These are phyloP conservation scores for Drosophila nebulosa DNA, from an alignment of 1,140 invertebrate species.

Conservation along the genomic window DNA sequence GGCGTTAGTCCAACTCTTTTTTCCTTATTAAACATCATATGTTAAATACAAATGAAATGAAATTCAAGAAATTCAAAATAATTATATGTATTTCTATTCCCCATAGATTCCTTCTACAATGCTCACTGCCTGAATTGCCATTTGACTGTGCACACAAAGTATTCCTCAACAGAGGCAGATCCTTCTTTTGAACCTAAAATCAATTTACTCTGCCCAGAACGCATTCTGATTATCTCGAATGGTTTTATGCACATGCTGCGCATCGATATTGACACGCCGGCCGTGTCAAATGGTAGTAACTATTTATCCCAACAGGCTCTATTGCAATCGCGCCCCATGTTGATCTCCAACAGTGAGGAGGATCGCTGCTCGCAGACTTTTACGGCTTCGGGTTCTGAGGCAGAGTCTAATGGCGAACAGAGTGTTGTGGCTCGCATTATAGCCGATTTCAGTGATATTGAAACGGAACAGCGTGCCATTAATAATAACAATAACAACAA, in stretches of 20 bases:
- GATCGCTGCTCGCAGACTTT: constrained; percentile 51
- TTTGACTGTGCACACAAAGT: constrained; percentile 80
- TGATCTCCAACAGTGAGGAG: constrained; percentile 37
- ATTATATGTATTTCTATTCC: no score
- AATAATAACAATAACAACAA: constrained; percentile 29
- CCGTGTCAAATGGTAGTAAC: constrained; percentile 32
- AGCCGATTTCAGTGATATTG: constrained; percentile 78
- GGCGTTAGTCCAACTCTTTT: no score
- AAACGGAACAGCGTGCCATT: constrained; percentile 61
- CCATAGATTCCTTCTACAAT: constrained; percentile 70
- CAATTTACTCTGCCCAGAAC: constrained; percentile 75
- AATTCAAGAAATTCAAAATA: no score
- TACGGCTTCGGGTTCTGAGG: constrained; percentile 46
- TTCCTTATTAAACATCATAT: neutral
- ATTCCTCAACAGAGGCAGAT: constrained; percentile 75
- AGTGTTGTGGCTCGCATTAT: constrained; percentile 78
- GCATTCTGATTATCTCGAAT: constrained; percentile 76
- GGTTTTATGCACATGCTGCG: constrained; percentile 80
- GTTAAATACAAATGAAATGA: no score
- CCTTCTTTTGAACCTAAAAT: constrained; percentile 70
- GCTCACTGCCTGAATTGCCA: constrained; percentile 77
- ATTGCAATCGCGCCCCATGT: constrained; percentile 38
- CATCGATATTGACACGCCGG: constrained; percentile 65
- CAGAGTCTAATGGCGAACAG: constrained; percentile 60
- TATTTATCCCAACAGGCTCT: constrained; percentile 38